phyloP scores from a whole-genome alignment of 92 coral and sea anemone species.

The Palythoa grandiflora region DNA sequence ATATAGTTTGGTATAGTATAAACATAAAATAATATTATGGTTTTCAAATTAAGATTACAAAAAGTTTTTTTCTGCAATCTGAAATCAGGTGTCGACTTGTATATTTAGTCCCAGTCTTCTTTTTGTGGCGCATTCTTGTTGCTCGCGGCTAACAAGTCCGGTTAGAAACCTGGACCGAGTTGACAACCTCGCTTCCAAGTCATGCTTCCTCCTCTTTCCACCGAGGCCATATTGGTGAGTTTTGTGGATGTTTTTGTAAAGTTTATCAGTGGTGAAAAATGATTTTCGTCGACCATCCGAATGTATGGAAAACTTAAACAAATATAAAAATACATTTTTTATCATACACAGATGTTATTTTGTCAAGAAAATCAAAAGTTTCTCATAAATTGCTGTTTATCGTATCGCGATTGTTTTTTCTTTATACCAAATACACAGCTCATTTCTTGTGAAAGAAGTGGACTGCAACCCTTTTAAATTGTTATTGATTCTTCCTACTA shows the following conservation, averaged over 20 bases:
- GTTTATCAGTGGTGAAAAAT: slow-evolving; percentile 42
- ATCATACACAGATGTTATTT: slow-evolving; percentile 4
- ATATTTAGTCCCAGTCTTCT: too few relatives aligned
- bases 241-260: slow-evolving; percentile 3
- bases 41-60: too few relatives aligned
- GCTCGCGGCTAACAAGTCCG: background rate
- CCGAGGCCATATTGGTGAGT: slow-evolving; percentile 99
- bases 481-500: background rate
- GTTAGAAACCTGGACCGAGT: slow-evolving; percentile 57
- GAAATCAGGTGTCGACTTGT: too few relatives aligned
- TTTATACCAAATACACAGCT: background rate
- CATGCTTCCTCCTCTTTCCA: slow-evolving; percentile 71
- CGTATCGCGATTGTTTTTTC: background rate
- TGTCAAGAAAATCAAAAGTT: background rate
- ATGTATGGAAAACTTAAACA: background rate
- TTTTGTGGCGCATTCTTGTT: background rate
- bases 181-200: slow-evolving; percentile 62
- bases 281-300: slow-evolving; percentile 43
- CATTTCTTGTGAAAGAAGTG: background rate
- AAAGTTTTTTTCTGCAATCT: too few relatives aligned
- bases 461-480: background rate
- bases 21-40: too few relatives aligned
- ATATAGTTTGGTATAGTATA: too few relatives aligned
- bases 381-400: background rate
- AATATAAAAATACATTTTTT: slow-evolving; percentile 2